Evolutionary conservation across 1,140 invertebrate genomes (phyloP).

Genomic region (Diorhabda carinulata): DNA sequence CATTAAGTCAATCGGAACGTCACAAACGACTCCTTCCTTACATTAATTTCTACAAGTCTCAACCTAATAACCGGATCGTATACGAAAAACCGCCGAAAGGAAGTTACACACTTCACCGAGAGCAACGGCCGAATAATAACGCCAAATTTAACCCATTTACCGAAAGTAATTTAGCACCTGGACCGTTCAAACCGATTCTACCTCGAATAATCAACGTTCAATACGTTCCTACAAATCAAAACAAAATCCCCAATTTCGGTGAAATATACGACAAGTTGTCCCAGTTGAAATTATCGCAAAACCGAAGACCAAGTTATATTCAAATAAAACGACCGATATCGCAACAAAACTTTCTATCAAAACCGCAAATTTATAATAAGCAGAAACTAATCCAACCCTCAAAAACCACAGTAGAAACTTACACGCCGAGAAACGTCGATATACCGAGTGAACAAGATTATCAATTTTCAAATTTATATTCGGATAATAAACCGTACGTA

Average conservation of each 20-base stretch:
- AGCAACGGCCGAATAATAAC: constrained; percentile 14
- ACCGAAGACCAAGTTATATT: constrained; percentile 6
- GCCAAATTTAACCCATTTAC: constrained; percentile 40
- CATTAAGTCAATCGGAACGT: constrained; percentile 49
- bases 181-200: constrained; percentile 38
- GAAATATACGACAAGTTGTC: constrained; percentile 44
- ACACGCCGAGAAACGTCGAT: constrained; percentile 42
- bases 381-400: constrained; percentile 30
- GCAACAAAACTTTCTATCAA: not conserved
- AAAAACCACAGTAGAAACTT: constrained; percentile 44
- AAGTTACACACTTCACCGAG: not conserved
- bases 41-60: constrained; percentile 71
- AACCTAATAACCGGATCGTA: constrained; percentile 11
- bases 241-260: constrained; percentile 36
- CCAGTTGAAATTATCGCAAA: constrained; percentile 39
- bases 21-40: constrained; percentile 74
- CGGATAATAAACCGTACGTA: constrained; percentile 16
- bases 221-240: constrained; percentile 20
- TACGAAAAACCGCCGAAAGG: constrained; percentile 8
- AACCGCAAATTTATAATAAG: constrained; percentile 13
- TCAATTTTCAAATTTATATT: not conserved
- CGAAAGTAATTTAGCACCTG: constrained; percentile 44
- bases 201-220: constrained; percentile 16
- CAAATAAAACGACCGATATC: not conserved
- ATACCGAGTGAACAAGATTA: constrained; percentile 20